Evolutionary conservation across 2,113 vertebrate species (phyloP).

Genomic region (Pterocles gutturalis): DNA sequence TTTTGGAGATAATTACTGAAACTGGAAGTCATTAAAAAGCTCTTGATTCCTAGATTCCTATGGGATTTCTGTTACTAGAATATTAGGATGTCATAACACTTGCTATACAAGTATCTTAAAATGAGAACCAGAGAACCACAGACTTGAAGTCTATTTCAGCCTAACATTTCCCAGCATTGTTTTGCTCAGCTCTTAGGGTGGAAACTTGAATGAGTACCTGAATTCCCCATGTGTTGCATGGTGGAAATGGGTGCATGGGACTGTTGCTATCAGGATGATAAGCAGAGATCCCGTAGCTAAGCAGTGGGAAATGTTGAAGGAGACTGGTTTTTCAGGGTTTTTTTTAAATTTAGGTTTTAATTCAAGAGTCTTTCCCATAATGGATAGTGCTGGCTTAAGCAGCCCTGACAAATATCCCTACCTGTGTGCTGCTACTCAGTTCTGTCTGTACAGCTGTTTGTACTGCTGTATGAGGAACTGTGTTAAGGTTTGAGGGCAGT

Average conservation of each 20-base stretch:
- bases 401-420: not conserved
- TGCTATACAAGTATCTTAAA: not conserved
- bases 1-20: not conserved
- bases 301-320: not conserved
- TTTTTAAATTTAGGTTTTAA: not conserved
- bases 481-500: not conserved
- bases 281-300: not conserved
- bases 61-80: not conserved
- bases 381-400: not conserved
- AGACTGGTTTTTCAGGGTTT: not conserved
- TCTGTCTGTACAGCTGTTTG: not conserved
- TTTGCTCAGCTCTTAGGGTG: not conserved
- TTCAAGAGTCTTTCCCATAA: not conserved
- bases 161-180: not conserved
- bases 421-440: not conserved
- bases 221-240: not conserved
- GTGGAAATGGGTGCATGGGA: not conserved
- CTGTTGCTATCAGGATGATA: not conserved
- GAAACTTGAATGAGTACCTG: not conserved
- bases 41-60: not conserved
- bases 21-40: not conserved
- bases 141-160: not conserved
- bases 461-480: not conserved
- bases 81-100: not conserved
- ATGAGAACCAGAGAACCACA: not conserved